Evolutionary conservation across 2,113 vertebrate genomes (phyloP).

Genomic region (Pedionomus torquatus): DNA sequence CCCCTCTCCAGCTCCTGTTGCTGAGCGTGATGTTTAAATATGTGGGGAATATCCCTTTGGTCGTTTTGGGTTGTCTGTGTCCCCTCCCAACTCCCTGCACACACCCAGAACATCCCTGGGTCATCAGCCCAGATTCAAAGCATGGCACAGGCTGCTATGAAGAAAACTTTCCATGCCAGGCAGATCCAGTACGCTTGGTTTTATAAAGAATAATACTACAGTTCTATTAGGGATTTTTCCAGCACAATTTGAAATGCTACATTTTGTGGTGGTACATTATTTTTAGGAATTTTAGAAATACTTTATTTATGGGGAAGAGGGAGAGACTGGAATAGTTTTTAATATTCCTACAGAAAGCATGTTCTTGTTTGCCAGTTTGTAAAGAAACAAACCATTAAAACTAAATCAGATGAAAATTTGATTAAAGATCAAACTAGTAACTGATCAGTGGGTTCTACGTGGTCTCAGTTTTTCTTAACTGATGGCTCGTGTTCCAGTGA

Average conservation of each 20-base stretch:
- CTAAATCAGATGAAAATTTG: background rate
- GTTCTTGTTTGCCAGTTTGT: background rate
- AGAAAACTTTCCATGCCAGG: too few species aligned
- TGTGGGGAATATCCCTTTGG: too few species aligned
- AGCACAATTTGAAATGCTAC: background rate
- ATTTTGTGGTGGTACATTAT: background rate
- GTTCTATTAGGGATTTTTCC: background rate
- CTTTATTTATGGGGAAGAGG: background rate
- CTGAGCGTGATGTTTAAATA: accelerated
- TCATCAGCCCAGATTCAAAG: background rate
- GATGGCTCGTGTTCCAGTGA: background rate
- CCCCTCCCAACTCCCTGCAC: background rate
- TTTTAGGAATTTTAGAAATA: background rate
- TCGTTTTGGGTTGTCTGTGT: background rate
- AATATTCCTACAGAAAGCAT: background rate
- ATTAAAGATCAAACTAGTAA: background rate
- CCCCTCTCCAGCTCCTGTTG: background rate
- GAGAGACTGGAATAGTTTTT: background rate
- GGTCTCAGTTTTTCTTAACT: background rate
- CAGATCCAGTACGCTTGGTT: background rate
- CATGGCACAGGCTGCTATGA: background rate
- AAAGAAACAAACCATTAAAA: background rate
- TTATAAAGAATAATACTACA: background rate
- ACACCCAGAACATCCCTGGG: background rate
- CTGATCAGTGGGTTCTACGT: too few species aligned